phyloP scores from a whole-genome alignment of 2,113 vertebrate species.

The Nettapus auritus region DNA sequence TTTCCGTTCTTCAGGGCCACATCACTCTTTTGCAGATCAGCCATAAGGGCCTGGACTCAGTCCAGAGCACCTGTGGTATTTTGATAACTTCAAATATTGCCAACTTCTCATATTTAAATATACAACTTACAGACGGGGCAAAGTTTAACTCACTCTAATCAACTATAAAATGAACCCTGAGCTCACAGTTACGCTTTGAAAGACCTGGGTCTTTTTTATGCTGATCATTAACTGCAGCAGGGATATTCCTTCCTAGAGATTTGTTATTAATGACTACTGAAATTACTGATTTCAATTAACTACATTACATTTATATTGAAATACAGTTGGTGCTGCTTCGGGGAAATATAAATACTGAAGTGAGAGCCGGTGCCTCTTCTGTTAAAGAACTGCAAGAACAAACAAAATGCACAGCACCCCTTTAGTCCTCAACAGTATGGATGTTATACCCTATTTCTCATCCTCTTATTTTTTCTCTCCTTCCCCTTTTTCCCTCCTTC shows the following conservation, averaged over 20 bases:
- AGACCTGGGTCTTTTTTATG: slow-evolving; percentile 40
- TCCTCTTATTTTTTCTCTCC: background rate
- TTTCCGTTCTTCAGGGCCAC: slow-evolving; percentile 27
- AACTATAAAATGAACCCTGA: slow-evolving; percentile 70
- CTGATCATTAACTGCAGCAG: slow-evolving; percentile 55
- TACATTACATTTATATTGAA: slow-evolving; percentile 58
- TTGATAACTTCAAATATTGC: slow-evolving; percentile 62
- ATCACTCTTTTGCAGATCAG: slow-evolving; percentile 5
- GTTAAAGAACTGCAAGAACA: background rate
- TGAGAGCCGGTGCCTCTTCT: slow-evolving; percentile 30
- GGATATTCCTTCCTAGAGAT: slow-evolving; percentile 64
- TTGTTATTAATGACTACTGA: slow-evolving; percentile 76
- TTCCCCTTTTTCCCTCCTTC: background rate
- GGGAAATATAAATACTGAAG: slow-evolving; percentile 74
- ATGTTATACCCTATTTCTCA: background rate
- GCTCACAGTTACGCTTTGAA: slow-evolving; percentile 43
- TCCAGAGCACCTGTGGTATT: slow-evolving; percentile 60
- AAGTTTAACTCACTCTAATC: slow-evolving; percentile 80
- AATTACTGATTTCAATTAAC: slow-evolving; percentile 81
- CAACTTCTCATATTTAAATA: slow-evolving; percentile 61
- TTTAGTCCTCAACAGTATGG: background rate
- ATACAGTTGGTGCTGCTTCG: slow-evolving; percentile 52
- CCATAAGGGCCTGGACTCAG: background rate
- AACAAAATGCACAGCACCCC: background rate
- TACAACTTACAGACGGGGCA: slow-evolving; percentile 65